Conservation (phyloP, 1,140 invertebrate species). For the Polyergus mexicanus region DNA sequence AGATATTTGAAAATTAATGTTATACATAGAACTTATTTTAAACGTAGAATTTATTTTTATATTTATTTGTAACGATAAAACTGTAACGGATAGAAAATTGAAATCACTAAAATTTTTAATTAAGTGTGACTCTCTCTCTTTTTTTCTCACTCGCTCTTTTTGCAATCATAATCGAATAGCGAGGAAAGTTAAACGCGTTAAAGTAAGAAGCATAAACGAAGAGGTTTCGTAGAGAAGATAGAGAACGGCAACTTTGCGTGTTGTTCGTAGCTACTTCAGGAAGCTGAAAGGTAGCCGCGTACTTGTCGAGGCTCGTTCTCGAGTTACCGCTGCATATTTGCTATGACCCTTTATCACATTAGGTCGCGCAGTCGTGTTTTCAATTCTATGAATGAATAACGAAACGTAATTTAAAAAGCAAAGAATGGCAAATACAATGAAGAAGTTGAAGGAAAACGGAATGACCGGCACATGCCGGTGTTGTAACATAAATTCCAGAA, state of each 20-base stretch:
- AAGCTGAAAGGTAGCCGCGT: conserved; percentile 62
- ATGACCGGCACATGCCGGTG: conserved; percentile 7
- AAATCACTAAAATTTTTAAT: conserved; percentile 23
- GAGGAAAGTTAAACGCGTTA: conserved; percentile 36
- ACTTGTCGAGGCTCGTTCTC: conserved; percentile 39
- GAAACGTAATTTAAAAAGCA: conserved; percentile 33
- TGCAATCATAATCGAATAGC: conserved; percentile 32
- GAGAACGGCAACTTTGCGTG: conserved; percentile 55
- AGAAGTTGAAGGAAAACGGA: background rate
- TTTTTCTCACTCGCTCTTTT: background rate
- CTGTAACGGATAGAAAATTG: conserved; percentile 4
- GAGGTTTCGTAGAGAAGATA: conserved; percentile 39
- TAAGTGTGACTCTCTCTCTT: conserved; percentile 25
- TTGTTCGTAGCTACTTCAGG: conserved; percentile 58
- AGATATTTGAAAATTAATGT: background rate
- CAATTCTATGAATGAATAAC: conserved; percentile 46
- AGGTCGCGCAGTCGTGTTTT: conserved; percentile 34
- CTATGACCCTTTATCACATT: conserved; percentile 57
- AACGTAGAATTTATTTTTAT: background rate
- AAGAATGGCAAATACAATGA: conserved; percentile 28
- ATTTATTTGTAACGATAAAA: conserved; percentile 1
- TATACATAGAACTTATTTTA: background rate
- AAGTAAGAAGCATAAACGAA: conserved; percentile 31
- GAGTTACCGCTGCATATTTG: conserved; percentile 58
- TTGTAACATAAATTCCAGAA: conserved; percentile 11